phyloP scores from a whole-genome alignment of 1,140 invertebrate species.

The Sycobia sp. region DNA sequence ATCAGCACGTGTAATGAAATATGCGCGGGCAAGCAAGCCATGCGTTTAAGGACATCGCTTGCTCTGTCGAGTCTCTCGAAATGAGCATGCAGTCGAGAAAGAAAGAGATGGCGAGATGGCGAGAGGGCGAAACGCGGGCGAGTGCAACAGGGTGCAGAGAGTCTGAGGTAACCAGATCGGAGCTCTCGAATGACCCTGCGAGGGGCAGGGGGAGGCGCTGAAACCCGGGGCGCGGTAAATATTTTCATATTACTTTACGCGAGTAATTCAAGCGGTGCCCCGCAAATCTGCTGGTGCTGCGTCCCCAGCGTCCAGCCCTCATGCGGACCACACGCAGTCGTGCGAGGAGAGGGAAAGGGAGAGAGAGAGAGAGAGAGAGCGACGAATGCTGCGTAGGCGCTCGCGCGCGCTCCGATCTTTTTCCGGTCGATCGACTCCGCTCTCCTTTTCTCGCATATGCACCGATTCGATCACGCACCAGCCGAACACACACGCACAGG shows the following conservation, averaged over 20 bases:
- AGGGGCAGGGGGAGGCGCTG: no score
- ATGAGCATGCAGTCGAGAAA: no score
- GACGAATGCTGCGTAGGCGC: not conserved
- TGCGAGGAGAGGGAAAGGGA: no score
- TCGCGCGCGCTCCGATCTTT: not conserved
- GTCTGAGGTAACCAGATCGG: slow-evolving; percentile 55
- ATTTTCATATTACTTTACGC: slow-evolving; percentile 59
- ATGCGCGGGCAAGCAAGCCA: slow-evolving; percentile 17
- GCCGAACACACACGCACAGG: not conserved
- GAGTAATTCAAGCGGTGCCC: slow-evolving; percentile 51
- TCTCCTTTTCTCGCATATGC: no score
- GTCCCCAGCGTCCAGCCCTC: no score
- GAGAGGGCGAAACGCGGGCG: no score
- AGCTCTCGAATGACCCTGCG: slow-evolving; percentile 55
- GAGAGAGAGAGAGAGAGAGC: no score
- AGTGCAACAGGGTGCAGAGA: not conserved
- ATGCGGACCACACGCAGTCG: slow-evolving; percentile 2
- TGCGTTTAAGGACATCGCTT: slow-evolving; percentile 23
- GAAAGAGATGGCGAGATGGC: no score
- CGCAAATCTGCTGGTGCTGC: slow-evolving; percentile 44
- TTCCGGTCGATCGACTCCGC: not conserved
- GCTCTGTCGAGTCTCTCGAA: no score
- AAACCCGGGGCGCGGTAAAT: slow-evolving; percentile 53
- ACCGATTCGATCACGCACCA: not conserved
- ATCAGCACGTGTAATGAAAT: slow-evolving; percentile 21